Percentiles rank a stretch among this genome's conserved stretches.
Conservation (phyloP, 92 coral and sea anemone species). For the Siderastrea siderea region DNA sequence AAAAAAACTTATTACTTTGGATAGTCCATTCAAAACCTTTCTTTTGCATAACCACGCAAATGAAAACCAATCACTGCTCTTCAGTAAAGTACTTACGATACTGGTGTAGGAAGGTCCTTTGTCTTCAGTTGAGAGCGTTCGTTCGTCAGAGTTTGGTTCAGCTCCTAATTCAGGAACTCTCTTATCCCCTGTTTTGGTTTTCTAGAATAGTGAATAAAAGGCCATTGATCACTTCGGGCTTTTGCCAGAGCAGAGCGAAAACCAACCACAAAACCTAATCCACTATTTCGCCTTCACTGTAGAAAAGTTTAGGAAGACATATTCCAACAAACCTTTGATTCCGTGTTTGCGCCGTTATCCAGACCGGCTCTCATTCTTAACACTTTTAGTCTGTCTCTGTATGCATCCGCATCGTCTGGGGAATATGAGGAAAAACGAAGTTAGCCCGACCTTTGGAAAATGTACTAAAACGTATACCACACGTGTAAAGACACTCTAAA, state of each 20-base stretch:
- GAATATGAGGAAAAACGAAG: neutral
- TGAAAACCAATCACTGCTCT: neutral
- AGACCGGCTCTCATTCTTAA: slow-evolving; percentile 93
- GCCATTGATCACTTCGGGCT: neutral
- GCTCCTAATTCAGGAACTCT: slow-evolving; percentile 5
- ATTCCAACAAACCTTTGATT: slow-evolving; percentile 32
- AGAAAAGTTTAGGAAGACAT: neutral
- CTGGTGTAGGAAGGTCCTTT: slow-evolving; percentile 33
- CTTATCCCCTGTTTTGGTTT: neutral
- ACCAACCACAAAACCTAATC: no score
- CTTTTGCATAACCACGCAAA: neutral
- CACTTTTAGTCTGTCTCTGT: slow-evolving; percentile 86
- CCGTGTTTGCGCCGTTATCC: slow-evolving; percentile 71
- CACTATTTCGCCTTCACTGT: neutral
- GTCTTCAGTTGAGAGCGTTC: slow-evolving; percentile 28
- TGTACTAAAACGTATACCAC: no score
- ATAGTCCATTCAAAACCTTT: no score
- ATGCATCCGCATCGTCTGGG: slow-evolving; percentile 85
- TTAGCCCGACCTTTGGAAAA: no score
- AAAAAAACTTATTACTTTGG: neutral
- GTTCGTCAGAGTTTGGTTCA: slow-evolving; percentile 7
- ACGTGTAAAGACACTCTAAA: no score
- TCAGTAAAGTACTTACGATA: slow-evolving; percentile 21
- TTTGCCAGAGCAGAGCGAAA: no score
- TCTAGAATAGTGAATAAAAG: neutral